A percentile compares a stretch with the other conserved stretches of the same genome.
Evolutionary conservation across 2,888 invertebrate species (phyloP).

Genomic region (Nomada flava): DNA sequence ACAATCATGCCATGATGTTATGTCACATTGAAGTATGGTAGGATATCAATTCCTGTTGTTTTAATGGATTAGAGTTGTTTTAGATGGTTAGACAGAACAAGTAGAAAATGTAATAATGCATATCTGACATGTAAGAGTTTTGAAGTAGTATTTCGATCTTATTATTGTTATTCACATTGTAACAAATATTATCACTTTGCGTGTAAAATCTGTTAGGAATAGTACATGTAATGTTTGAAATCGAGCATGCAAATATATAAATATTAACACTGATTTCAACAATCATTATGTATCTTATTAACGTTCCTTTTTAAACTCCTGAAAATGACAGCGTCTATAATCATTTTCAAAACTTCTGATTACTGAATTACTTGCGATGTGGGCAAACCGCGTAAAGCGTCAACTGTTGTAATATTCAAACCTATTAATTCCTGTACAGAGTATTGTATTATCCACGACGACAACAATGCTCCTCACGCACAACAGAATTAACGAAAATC

Average conservation of each 20-base stretch:
- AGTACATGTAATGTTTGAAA: slow-evolving; percentile 45
- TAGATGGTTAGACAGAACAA: slow-evolving; percentile 9
- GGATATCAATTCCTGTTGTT: slow-evolving; percentile 21
- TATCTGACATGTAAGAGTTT: slow-evolving; percentile 84
- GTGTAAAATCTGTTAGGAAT: slow-evolving; percentile 40
- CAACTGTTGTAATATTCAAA: neutral
- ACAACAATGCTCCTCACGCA: slow-evolving; percentile 25
- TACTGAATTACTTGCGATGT: neutral
- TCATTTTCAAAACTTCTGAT: slow-evolving; percentile 1
- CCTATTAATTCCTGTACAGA: neutral
- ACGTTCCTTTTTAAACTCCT: slow-evolving; percentile 12
- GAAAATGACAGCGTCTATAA: slow-evolving; percentile 2
- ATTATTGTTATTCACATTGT: neutral
- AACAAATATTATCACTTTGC: slow-evolving; percentile 23
- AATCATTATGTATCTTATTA: slow-evolving; percentile 7
- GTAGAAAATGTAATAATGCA: slow-evolving; percentile 49
- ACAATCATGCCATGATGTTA: slow-evolving; percentile 54
- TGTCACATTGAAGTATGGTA: slow-evolving; percentile 29
- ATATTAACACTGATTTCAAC: slow-evolving; percentile 30
- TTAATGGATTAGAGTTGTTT: neutral
- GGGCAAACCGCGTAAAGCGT: neutral
- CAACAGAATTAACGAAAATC: neutral
- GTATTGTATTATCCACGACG: neutral
- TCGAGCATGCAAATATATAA: slow-evolving; percentile 46
- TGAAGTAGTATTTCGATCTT: slow-evolving; percentile 70